Base-by-base conservation (phyloP, 2,113 vertebrate species). In the Phrynocephalus versicolor region DNA sequence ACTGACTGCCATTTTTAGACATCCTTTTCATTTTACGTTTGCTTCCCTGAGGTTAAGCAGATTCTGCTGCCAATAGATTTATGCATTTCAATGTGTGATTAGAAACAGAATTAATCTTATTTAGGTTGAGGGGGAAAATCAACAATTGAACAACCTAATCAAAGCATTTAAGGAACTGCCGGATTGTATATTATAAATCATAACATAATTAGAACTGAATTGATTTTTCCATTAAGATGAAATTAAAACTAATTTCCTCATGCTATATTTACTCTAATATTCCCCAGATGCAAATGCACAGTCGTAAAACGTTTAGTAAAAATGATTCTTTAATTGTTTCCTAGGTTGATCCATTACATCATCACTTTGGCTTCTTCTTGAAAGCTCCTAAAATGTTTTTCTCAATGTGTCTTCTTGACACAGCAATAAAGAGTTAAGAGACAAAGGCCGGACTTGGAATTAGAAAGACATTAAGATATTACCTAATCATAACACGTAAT, bases 211-310 rank as follows among this genome's bases (percentile, higher is more conserved):
- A 94, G 93, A 93, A 92, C 89, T 0, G 25, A 95, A 94, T 93
- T 93, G 93, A 94, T 95, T 94, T 95, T 94, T 94, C 93, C 89
- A 73, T 95, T 94, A 94, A 93, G 90, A 94, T 94, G 91, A 94
- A 94, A 95, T 95, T 95, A 93, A 94, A 94, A 95, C 93, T 93
- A 94, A 95, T 95, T 94, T 94, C 91, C 94, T 87, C 55, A 82
- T 91, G 92, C 94, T 92, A 93, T 95, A 95, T 94, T 95, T 94
- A 93, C 91, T 90, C 84, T 92, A 94, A 94, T 95, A 94, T 92
- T 94, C 94, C 94, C 93, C 90, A 92, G 94, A 95, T 94, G 94
- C 93, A 94, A 94, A 94, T 94, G 90, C 77, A 89, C 90, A 75
- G 87, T 92, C 90, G 88, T 92, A 93, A 94, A 94, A 87, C 92